Base-by-base conservation (phyloP, 2,797 vertebrate genomes). In the Acrocephalus scirpaceus region DNA sequence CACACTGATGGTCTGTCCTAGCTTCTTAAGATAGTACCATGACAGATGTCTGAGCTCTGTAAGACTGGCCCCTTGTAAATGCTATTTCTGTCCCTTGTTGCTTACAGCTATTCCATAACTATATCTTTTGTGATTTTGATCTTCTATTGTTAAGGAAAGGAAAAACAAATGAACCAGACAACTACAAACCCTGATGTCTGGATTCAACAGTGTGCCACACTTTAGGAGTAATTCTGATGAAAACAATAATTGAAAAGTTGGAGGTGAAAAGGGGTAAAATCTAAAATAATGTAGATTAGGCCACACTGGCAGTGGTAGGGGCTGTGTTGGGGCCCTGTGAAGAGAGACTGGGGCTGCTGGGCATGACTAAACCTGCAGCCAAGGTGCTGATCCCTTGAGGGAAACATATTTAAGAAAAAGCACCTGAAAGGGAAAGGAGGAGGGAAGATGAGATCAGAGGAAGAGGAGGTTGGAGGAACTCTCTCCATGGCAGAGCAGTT, bases 311-410 rank as follows among this genome's bases (percentile, higher is more conserved):
- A 3, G 29, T 11, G 36, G 10, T 10, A 11, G 40, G 4, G 25
- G 7, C 32, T 25, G 9, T 32, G 7, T 15, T 32, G 16, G 27
- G 23, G 12, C 15, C 2, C 3, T 82, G 7, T 38, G 57, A 44
- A 16, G 50, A 56, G n/a, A 54, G 9, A 16, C 30, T 26, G 26
- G 34, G 34, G 44, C 22, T 50, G 13, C 56, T 54, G 42, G 42
- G 16, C 23, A 16, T 0, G 1, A 22, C 13, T 32, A 11, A 70
- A 9, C 42, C 23, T 18, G 3, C 16, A 44, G 16, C 32, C 0
- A 0, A 25, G 36, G 13, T 48, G 21, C 13, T 13, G 22, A 25
- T 62, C 19, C 50, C 36, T 56, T 50, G 22, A 53, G 36, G 16
- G 48, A 67, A 75, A 54, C 2, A 9, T 26, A 30, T 9, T 32